phyloP scores from a whole-genome alignment of 2,888 invertebrate species.

The Tethea ocularis region DNA sequence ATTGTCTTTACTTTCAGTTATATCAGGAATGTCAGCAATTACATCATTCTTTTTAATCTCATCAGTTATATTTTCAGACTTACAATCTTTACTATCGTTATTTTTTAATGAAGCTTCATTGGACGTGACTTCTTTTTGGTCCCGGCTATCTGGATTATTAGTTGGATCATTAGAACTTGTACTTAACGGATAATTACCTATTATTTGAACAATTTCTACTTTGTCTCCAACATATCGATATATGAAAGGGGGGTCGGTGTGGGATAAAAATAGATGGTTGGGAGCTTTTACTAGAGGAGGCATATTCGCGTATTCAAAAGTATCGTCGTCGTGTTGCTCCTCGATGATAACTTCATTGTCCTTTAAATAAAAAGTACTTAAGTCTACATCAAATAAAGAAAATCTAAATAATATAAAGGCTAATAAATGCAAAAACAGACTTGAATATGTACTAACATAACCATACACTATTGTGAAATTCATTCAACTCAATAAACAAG shows the following conservation, averaged over 20 bases:
- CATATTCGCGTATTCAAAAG: slow-evolving; percentile 74
- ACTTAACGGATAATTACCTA: slow-evolving; percentile 70
- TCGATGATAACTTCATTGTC: slow-evolving; percentile 80
- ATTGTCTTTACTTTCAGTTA: slow-evolving; percentile 22
- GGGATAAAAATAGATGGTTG: slow-evolving; percentile 67
- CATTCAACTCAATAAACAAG: slow-evolving; percentile 11
- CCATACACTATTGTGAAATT: slow-evolving; percentile 10
- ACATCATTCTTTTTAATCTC: slow-evolving; percentile 17
- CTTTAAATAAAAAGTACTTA: slow-evolving; percentile 81
- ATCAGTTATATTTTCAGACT: slow-evolving; percentile 18
- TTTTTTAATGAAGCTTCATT: slow-evolving; percentile 35
- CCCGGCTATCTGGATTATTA: slow-evolving; percentile 53
- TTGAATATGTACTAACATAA: slow-evolving; percentile 38
- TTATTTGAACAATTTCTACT: slow-evolving; percentile 72
- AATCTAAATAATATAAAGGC: slow-evolving; percentile 41
- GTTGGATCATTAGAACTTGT: slow-evolving; percentile 47
- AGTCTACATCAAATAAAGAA: slow-evolving; percentile 68
- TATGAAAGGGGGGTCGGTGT: slow-evolving; percentile 74
- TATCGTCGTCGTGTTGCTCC: slow-evolving; percentile 78
- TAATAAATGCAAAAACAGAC: slow-evolving; percentile 79
- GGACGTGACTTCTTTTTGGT: slow-evolving; percentile 48
- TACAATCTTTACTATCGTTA: slow-evolving; percentile 12
- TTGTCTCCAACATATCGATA: slow-evolving; percentile 75
- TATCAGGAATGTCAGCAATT: slow-evolving; percentile 16
- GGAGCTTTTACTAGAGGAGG: slow-evolving; percentile 70